Conservation (phyloP, 2,113 vertebrate genomes). For the Sylvilagus bachmani region DNA sequence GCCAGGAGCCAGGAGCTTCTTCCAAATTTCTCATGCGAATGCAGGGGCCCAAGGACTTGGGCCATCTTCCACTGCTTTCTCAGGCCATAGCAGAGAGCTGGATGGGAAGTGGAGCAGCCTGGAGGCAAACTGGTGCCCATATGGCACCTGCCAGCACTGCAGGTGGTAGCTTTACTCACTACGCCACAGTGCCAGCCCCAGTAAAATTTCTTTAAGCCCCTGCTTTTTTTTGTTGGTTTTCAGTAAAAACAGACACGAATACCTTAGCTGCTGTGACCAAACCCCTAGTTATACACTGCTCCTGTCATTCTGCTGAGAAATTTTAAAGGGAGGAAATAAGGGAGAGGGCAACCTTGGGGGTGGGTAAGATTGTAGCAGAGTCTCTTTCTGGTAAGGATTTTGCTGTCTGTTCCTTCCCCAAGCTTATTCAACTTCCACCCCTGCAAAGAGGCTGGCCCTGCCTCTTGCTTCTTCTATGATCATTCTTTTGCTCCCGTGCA, state of each 20-base stretch:
- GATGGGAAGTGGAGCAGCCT: too few relatives aligned
- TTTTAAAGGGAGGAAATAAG: neutral
- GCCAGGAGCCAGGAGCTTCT: too few relatives aligned
- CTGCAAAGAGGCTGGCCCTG: neutral
- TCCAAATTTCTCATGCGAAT: too few relatives aligned
- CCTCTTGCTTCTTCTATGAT: neutral
- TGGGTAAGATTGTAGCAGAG: neutral
- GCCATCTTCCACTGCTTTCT: too few relatives aligned
- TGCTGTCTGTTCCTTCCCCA: neutral
- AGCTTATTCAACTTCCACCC: neutral
- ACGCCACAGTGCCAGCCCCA: too few relatives aligned
- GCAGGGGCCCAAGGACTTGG: too few relatives aligned
- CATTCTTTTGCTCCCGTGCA: neutral
- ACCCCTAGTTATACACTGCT: neutral
- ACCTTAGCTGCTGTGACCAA: neutral
- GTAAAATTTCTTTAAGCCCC: neutral
- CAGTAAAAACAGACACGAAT: slow-evolving; percentile 3
- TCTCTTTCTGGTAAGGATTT: neutral
- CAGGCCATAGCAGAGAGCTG: too few relatives aligned
- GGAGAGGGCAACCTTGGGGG: neutral
- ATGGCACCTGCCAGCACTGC: too few relatives aligned
- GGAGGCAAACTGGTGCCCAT: too few relatives aligned
- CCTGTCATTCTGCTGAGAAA: neutral
- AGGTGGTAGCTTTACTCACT: too few relatives aligned
- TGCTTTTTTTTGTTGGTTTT: neutral